Evolutionary conservation across 2,113 vertebrate genomes (phyloP).

Genomic region (Leptodactylus fuscus): DNA sequence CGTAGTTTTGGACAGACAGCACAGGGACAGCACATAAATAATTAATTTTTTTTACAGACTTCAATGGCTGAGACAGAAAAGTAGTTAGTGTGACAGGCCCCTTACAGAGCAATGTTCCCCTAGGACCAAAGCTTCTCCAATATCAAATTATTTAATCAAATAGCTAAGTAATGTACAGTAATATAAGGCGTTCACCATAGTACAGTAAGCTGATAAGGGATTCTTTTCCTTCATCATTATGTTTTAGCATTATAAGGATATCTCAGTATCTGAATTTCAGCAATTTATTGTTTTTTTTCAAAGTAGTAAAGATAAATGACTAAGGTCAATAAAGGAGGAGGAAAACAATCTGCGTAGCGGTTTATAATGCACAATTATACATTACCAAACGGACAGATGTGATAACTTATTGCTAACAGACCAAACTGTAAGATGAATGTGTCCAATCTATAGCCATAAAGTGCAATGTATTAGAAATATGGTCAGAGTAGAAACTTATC

Average conservation of each 20-base stretch:
- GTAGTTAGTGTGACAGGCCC: no score
- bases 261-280: neutral
- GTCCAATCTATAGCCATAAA: neutral
- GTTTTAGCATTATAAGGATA: neutral
- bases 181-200: no score
- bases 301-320: neutral
- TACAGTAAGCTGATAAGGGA: neutral
- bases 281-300: neutral
- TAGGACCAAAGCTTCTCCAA: neutral
- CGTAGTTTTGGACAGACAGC: no score
- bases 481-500: neutral
- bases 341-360: neutral
- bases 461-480: neutral
- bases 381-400: no score
- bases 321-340: neutral
- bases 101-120: no score
- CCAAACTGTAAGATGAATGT: neutral
- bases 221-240: neutral
- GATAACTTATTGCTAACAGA: no score
- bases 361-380: neutral
- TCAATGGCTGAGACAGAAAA: no score
- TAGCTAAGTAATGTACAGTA: neutral
- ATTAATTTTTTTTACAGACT: no score
- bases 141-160: neutral
- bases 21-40: no score